A percentile compares a stretch with the other conserved stretches of the same genome.
phyloP scores from a whole-genome alignment of 2,113 vertebrate genomes.

The Oryzias woworae region DNA sequence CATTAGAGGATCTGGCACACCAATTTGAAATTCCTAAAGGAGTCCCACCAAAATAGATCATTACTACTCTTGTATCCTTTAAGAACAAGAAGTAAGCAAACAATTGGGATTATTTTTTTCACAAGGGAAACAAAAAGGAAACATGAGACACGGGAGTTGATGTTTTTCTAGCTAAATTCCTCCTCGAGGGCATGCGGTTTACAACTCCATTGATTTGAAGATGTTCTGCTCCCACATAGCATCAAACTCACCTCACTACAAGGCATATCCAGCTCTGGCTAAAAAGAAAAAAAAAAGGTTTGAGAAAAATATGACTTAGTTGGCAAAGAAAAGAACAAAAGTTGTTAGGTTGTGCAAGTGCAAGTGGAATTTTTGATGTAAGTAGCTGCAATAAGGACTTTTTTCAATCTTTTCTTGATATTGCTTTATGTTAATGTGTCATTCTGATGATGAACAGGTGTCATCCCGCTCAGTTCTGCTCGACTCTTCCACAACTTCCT shows the following conservation, averaged over 20 bases:
- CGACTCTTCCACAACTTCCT: slow-evolving; percentile 4
- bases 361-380: slow-evolving; percentile 11
- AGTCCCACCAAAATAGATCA: slow-evolving; percentile 27
- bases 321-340: neutral
- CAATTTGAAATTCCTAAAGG: slow-evolving; percentile 5
- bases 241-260: slow-evolving; percentile 25
- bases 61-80: slow-evolving; percentile 18
- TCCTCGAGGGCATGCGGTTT: slow-evolving; percentile 48
- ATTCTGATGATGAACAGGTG: slow-evolving; percentile 39
- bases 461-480: slow-evolving; percentile 43
- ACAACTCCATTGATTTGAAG: slow-evolving; percentile 50
- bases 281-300: slow-evolving; percentile 6
- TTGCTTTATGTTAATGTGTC: slow-evolving; percentile 62
- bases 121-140: slow-evolving; percentile 27
- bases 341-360: no score
- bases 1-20: slow-evolving; percentile 17
- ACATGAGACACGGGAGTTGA: slow-evolving; percentile 20
- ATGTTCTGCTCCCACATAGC: slow-evolving; percentile 40
- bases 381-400: neutral
- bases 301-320: slow-evolving; percentile 1
- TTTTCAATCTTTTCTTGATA: slow-evolving; percentile 5
- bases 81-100: slow-evolving; percentile 44
- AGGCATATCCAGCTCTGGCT: slow-evolving; percentile 33
- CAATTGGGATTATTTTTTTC: slow-evolving; percentile 56
- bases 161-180: slow-evolving; percentile 42